Conservation (phyloP, 2,113 vertebrate genomes). For the Hucho hucho region DNA sequence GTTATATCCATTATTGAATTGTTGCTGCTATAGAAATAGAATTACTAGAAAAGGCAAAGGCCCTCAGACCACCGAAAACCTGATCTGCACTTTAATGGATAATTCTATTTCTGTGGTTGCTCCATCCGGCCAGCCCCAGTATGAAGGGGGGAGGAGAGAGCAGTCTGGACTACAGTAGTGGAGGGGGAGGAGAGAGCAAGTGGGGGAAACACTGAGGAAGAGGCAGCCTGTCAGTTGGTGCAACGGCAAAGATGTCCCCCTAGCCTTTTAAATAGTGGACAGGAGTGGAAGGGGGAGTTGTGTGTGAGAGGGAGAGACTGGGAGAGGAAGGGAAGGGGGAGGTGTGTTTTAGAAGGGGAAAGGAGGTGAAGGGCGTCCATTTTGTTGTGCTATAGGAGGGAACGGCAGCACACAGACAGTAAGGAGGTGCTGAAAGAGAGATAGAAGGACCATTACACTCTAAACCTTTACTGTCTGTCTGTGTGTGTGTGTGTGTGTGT, state of each 20-base stretch:
- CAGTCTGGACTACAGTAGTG: background rate
- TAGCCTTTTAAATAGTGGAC: conserved; percentile 59
- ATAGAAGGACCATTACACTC: conserved; percentile 68
- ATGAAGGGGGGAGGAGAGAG: background rate
- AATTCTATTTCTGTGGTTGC: too few relatives aligned
- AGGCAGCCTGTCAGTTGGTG: conserved; percentile 55
- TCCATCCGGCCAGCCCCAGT: too few relatives aligned
- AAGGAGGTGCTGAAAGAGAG: conserved; percentile 71
- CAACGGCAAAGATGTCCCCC: conserved; percentile 64
- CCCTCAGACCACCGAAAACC: too few relatives aligned
- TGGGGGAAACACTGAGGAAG: conserved; percentile 37
- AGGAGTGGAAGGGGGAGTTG: conserved; percentile 28
- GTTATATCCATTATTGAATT: conserved; percentile 69
- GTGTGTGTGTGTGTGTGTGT: conserved; percentile 47
- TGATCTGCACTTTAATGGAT: too few relatives aligned
- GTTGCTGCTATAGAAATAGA: conserved; percentile 15
- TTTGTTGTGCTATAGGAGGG: conserved; percentile 69
- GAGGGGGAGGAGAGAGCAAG: too few relatives aligned
- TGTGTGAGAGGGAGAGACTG: too few relatives aligned
- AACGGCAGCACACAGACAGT: conserved; percentile 4
- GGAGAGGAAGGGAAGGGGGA: too few relatives aligned
- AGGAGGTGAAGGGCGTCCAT: conserved; percentile 61
- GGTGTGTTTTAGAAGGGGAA: conserved; percentile 17
- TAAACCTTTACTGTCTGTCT: conserved; percentile 64
- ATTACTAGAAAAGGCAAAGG: too few relatives aligned